Percentiles rank a stretch among this genome's conserved stretches.
phyloP scores from a whole-genome alignment of 2,797 vertebrate genomes.

The Emydoidea blandingii region DNA sequence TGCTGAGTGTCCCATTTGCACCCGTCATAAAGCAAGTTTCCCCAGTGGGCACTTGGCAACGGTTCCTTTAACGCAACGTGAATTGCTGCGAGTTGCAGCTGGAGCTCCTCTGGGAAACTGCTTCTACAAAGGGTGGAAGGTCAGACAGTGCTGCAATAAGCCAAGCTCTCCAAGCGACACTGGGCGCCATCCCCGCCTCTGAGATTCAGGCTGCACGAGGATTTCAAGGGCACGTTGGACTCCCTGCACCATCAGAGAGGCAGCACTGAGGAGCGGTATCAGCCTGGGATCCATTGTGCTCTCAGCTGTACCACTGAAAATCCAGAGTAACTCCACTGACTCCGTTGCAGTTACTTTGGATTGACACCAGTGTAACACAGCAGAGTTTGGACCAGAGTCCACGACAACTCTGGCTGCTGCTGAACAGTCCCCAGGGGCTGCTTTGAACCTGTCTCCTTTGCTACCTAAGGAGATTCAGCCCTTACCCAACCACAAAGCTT shows the following conservation, averaged over 20 bases:
- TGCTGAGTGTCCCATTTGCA: not conserved
- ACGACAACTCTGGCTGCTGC: not conserved
- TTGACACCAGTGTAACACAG: not conserved
- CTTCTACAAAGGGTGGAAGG: not conserved
- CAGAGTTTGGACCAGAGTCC: not conserved
- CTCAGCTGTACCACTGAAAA: not conserved
- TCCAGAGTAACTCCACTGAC: not conserved
- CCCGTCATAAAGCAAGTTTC: not conserved
- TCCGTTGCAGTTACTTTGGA: not conserved
- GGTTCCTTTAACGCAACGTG: not conserved
- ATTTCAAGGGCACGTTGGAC: not conserved
- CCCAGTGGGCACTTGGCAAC: not conserved
- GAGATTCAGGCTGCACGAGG: not conserved
- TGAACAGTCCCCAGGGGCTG: accelerated
- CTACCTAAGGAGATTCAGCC: not conserved
- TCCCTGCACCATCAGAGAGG: not conserved
- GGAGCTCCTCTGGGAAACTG: not conserved
- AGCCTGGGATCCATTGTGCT: not conserved
- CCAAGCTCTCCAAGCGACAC: not conserved
- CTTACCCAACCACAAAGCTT: not conserved
- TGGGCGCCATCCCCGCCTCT: not conserved
- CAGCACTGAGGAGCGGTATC: not conserved
- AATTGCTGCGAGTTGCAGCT: not conserved
- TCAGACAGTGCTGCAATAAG: not conserved
- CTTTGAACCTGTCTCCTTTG: accelerated